Percentiles rank a stretch among this genome's conserved stretches.
These are phyloP conservation scores for Ovis canadensis DNA, from an alignment of 2,113 vertebrate species.

Conservation along the genomic window DNA sequence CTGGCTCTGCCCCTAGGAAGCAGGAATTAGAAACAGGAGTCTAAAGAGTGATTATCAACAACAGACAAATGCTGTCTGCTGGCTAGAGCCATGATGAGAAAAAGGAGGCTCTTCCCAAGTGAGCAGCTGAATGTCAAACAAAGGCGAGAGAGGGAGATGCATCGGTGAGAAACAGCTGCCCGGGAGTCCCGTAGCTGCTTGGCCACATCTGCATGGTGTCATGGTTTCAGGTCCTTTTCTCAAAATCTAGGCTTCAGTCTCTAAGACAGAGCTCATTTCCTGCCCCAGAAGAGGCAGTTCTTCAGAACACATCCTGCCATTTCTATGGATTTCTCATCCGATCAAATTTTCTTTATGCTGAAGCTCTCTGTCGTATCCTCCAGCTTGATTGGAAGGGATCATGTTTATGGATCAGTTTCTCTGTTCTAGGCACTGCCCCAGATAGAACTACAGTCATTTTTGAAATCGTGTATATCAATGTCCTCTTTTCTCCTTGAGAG, in stretches of 20 bases:
- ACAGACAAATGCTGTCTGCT: neutral
- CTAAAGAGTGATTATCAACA: neutral
- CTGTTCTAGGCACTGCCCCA: neutral
- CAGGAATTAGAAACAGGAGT: neutral
- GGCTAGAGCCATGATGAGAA: neutral
- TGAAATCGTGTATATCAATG: neutral
- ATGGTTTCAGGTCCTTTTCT: neutral
- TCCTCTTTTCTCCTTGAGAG: neutral
- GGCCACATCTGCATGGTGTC: neutral
- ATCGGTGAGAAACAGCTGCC: neutral
- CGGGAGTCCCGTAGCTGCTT: neutral
- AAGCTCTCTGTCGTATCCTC: neutral
- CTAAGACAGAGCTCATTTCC: neutral
- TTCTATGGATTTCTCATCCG: neutral
- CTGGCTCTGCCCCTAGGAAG: constrained; percentile 41
- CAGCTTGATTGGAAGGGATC: neutral
- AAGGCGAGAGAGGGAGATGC: neutral
- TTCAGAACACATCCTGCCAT: neutral
- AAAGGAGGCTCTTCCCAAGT: neutral
- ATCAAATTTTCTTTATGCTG: neutral
- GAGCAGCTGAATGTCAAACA: neutral
- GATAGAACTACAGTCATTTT: neutral
- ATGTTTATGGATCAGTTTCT: neutral
- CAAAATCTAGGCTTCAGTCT: neutral
- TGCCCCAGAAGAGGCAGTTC: neutral